phyloP scores from a whole-genome alignment of 1,140 invertebrate genomes.

The Pseudomyrmex cubaensis region DNA sequence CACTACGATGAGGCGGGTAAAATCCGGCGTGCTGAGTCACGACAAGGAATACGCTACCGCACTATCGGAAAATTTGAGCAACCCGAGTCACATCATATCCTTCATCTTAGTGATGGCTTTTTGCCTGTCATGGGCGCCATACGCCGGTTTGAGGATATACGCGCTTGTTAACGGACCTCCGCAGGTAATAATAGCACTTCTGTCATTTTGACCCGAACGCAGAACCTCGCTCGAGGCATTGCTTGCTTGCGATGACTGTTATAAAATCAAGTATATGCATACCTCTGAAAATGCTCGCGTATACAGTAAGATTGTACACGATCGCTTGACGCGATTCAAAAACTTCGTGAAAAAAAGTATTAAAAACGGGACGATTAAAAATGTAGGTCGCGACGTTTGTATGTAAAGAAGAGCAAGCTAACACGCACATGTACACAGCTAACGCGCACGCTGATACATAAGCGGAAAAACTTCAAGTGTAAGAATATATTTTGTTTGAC shows the following conservation, averaged over 20 bases:
- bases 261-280: too few relatives aligned
- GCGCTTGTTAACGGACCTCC: constrained; percentile 84
- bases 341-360: constrained; percentile 42
- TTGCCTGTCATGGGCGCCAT: constrained; percentile 97
- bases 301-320: background rate
- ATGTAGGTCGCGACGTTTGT: constrained; percentile 40
- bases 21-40: constrained; percentile 93
- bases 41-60: constrained; percentile 97
- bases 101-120: constrained; percentile 96
- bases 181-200: constrained; percentile 73
- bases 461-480: constrained; percentile 21
- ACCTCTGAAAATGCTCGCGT: too few relatives aligned
- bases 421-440: background rate
- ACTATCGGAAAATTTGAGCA: constrained; percentile 94
- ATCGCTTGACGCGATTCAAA: constrained; percentile 13
- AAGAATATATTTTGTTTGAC: background rate
- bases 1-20: constrained; percentile 93
- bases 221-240: too few relatives aligned
- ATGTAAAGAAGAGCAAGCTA: constrained; percentile 40
- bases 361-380: constrained; percentile 53
- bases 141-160: constrained; percentile 91
- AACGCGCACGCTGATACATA: constrained; percentile 27
- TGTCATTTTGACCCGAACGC: too few relatives aligned
- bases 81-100: constrained; percentile 97
- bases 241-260: too few relatives aligned